A percentile compares a stretch with the other conserved stretches of the same genome.
Conservation (phyloP, 2,797 vertebrate genomes). For the Graptemys geographica region DNA sequence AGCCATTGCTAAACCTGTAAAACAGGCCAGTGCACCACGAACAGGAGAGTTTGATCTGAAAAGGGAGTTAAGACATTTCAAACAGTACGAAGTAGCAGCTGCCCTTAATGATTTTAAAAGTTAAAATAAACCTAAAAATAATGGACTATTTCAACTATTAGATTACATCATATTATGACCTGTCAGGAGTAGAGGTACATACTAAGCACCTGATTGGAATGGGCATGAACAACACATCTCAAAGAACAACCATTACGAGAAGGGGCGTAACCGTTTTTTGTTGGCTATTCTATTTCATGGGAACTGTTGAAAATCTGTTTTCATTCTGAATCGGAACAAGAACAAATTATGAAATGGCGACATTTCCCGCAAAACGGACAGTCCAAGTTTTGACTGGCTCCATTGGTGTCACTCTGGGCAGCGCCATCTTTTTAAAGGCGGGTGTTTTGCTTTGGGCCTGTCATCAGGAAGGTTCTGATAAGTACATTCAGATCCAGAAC, state of each 20-base stretch:
- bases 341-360: not conserved
- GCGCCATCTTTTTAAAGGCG: not conserved
- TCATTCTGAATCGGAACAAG: not conserved
- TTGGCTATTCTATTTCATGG: no score
- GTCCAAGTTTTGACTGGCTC: not conserved
- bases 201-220: no score
- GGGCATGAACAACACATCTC: no score
- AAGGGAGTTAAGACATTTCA: not conserved
- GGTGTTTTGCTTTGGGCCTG: not conserved
- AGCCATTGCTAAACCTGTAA: fast-evolving
- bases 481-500: not conserved
- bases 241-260: no score
- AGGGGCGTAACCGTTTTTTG: no score
- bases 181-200: no score
- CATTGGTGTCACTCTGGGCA: not conserved
- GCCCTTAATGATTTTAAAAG: not conserved
- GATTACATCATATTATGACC: not conserved
- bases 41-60: not conserved
- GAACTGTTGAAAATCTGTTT: not conserved
- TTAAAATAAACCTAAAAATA: not conserved
- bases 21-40: not conserved
- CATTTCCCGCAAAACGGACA: not conserved
- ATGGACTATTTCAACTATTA: not conserved
- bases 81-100: not conserved
- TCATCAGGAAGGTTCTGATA: not conserved